These are phyloP conservation scores for Ophion ventricosus DNA, from an alignment of 2,888 invertebrate genomes.

Conservation along the genomic window DNA sequence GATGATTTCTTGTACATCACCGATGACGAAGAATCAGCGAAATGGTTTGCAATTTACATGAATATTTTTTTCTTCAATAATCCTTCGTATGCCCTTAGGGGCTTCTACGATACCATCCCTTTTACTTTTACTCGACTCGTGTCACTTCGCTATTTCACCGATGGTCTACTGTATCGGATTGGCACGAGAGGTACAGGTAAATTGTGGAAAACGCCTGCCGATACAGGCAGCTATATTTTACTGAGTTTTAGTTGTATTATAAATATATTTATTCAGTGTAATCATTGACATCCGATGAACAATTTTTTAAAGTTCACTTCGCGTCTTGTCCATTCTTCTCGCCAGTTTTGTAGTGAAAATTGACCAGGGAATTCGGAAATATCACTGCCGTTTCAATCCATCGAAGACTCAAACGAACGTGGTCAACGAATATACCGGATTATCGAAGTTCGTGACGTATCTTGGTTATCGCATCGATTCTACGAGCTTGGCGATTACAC, in stretches of 20 bases:
- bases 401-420: conserved; percentile 56
- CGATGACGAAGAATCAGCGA: conserved; percentile 39
- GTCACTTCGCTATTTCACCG: no score
- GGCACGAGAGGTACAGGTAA: no score
- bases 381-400: conserved; percentile 42
- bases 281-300: neutral
- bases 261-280: no score
- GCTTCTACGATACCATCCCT: no score
- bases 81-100: no score
- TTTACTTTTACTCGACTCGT: no score
- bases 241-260: no score
- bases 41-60: conserved; percentile 23
- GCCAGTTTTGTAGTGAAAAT: conserved; percentile 38
- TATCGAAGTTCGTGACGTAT: conserved; percentile 25
- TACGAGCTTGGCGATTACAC: conserved; percentile 31
- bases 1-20: conserved; percentile 65
- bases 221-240: no score
- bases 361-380: conserved; percentile 12
- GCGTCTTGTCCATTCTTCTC: neutral
- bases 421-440: neutral
- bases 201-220: no score
- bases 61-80: neutral
- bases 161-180: no score
- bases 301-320: neutral
- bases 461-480: conserved; percentile 48